Base-by-base conservation (phyloP, 1,140 invertebrate species). In the Eulimnadia texana region DNA sequence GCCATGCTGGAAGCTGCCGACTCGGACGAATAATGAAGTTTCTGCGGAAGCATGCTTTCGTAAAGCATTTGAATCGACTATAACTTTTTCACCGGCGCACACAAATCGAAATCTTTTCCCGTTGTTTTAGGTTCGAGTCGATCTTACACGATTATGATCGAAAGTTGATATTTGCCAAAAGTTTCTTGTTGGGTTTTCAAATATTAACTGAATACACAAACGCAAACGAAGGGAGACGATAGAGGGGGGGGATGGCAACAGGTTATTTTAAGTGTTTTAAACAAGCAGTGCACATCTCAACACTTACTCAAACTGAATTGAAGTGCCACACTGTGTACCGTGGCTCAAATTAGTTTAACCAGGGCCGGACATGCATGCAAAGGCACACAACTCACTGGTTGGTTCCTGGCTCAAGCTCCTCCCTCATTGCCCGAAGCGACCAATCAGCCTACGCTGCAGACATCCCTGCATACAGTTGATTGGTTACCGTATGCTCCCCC, bases 1-100 rank as follows among this genome's bases (percentile, higher is more conserved):
- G 77, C 62, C 72, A 72, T 60, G 33, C 33, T 42, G 6, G 33
- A 42, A 9, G 33, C 33, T 16, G 33, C 33, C 19, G 63, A 72
- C 68, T 62, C 69, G 49, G 77, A 70, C 65, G 74, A 75, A 69
- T 74, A 70, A 70, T 78, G 79, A 59, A 79, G 71, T 68, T 79
- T 79, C 61, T 78, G 76, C 65, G 76, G 74, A 67, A 77, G 72
- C 62, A 77, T 68, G 29, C 10, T 50, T 42, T 42, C 33, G 33
- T 42, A 42, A 6, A 42, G 33, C 33, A 42, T 42, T 42, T 42
- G 33, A 16, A 42, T 16, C 33, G 33, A 9, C n/a, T n/a, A n/a
- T n/a, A n/a, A n/a, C n/a, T n/a, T n/a, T n/a, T n/a, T n/a, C n/a
- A n/a, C n/a, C n/a, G n/a, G n/a, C n/a, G n/a, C n/a, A n/a, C n/a